Base-by-base conservation (phyloP, 2,888 invertebrate species). In the Brenthis hecate region DNA sequence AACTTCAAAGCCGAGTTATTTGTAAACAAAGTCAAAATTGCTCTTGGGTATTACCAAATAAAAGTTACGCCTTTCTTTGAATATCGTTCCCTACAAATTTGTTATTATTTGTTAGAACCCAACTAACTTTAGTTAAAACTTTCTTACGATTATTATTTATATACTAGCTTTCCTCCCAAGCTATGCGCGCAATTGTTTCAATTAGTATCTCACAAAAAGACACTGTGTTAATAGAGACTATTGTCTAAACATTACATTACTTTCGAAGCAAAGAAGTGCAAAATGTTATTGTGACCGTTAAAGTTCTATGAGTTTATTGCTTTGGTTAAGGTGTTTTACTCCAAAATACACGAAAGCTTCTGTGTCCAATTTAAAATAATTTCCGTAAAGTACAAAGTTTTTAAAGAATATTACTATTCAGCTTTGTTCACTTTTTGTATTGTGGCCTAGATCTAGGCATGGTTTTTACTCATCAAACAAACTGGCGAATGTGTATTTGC, bases 21-120 rank as follows among this genome's bases (percentile, higher is more conserved):
- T 88, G 89, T 91, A 91, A 91, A 91, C 89, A 91, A 91, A 90
- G 87, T 88, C 87, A 84, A 84, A 87, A 90, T 89, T 86, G 87
- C 91, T 87, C 89, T 87, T 81, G 90, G 89, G 90, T 84, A 87
- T 91, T 89, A 86, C 88, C 82, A 86, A 90, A 91, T 90, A 89
- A 89, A 91, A 89, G 82, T 89, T 89, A 80, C 81, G 81, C 67
- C 82, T 84, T 82, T 84, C 78, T 75, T 77, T 79, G 78, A 84
- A 85, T 85, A 87, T 87, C 84, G 86, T 87, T 84, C 78, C 23
- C 60, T 60, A 66, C 66, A 65, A 66, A 65, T 65, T 66, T 50
- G 36, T 61, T 66, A 61, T 66, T 61, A 48, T 58, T 47, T 61
- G 36, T 66, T 47, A 51, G 55, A 56, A 51, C n/a, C 50, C 13